Evolutionary conservation across 2,113 vertebrate species (phyloP).

Genomic region (Nothobranchius kuhntae): DNA sequence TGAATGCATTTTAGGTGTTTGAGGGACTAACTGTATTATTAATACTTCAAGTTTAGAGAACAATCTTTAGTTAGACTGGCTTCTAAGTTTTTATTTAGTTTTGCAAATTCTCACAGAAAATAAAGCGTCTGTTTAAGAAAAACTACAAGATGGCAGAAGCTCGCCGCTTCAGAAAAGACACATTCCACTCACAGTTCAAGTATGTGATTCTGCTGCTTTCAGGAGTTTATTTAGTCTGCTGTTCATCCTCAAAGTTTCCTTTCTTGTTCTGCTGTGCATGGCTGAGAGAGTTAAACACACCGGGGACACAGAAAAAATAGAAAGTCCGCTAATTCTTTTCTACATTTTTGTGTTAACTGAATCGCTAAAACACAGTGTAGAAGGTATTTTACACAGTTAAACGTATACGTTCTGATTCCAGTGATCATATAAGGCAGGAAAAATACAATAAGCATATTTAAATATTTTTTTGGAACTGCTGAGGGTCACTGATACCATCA

Average conservation of each 20-base stretch:
- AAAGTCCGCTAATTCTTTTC: constrained; percentile 28
- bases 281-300: constrained; percentile 57
- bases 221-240: constrained; percentile 72
- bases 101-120: background rate
- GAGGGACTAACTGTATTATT: no score
- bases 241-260: constrained; percentile 60
- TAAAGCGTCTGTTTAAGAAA: background rate
- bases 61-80: background rate
- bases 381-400: no score
- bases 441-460: no score
- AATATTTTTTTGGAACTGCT: no score
- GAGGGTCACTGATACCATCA: no score
- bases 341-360: constrained; percentile 2
- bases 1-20: no score
- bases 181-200: constrained; percentile 35
- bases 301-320: constrained; percentile 22
- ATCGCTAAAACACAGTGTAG: background rate
- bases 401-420: no score
- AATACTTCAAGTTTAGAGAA: background rate
- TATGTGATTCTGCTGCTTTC: constrained; percentile 47
- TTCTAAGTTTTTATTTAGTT: background rate
- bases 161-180: background rate
- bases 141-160: background rate
- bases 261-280: constrained; percentile 48
- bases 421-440: no score